Base-by-base conservation (phyloP, 2,113 vertebrate genomes). In the Petrocephalus zakoni region DNA sequence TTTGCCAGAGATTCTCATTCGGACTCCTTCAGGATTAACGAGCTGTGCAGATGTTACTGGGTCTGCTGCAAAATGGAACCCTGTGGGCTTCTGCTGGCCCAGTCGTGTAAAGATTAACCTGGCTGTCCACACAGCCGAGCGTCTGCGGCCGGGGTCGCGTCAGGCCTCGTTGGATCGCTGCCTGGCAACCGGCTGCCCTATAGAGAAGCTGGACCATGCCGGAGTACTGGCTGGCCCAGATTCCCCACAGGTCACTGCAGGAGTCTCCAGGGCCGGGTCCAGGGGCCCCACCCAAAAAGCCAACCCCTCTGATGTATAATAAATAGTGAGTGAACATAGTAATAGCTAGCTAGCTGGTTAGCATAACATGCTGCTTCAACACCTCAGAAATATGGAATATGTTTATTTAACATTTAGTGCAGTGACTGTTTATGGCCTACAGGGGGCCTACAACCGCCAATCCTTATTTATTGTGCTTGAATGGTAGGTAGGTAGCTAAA, bases 91-190 rank as follows among this genome's bases (percentile, higher is more conserved):
- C 29, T 34, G 5, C 1, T 5, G 13, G 53, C 2, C 29, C 25
- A 64, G 52, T 49, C 58, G 90, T 91, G 56, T 90, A 90, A 92
- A 90, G 88, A 91, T 92, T 90, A 91, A 93, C 90, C 81, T 22
- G 9, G 25, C 47, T 82, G 88, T 91, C 90, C 90, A 91, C 90
- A 91, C 89, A 91, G 64, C 89, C 1, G 37, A 46, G 21, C 22
- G 81, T n/a, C 49, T 56, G 86, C 19, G 4, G 17, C 34, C 13
- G 15, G 56, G 42, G 11, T 34, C 47, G 4, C 17, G 47, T 88
- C 53, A 19, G 47, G n/a, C 15, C 47, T 7, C 13, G 52, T 47
- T 29, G 1, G 17, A 7, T 84, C 72, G 52, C 37, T 85, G 86
- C 81, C 86, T 90, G 55, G 56, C 46, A 87, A 81, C 22, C 61